phyloP scores from a whole-genome alignment of 2,888 invertebrate species.

The Nemapogon koenigi region DNA sequence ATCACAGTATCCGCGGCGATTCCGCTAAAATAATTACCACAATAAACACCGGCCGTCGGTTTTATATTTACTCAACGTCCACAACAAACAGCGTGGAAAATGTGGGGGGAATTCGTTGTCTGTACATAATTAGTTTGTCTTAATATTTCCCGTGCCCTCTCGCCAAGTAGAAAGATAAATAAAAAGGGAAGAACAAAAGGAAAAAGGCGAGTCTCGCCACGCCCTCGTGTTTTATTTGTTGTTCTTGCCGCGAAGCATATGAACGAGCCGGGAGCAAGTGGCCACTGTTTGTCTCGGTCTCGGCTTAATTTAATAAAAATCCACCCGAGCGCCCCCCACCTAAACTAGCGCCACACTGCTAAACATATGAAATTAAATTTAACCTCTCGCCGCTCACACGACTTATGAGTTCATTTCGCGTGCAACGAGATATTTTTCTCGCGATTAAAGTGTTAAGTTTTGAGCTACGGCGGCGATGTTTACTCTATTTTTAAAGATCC shows the following conservation, averaged over 20 bases:
- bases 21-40: slow-evolving; percentile 3
- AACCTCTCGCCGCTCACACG: slow-evolving; percentile 13
- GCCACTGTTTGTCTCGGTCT: slow-evolving; percentile 36
- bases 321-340: slow-evolving; percentile 13
- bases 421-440: no score
- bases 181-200: slow-evolving; percentile 3
- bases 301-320: slow-evolving; percentile 40
- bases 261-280: slow-evolving; percentile 26
- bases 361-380: slow-evolving; percentile 13
- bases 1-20: neutral
- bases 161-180: slow-evolving; percentile 9
- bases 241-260: slow-evolving; percentile 24
- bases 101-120: slow-evolving; percentile 7
- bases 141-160: slow-evolving; percentile 8
- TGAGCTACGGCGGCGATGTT: no score
- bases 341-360: neutral
- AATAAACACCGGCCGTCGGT: slow-evolving; percentile 2
- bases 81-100: slow-evolving; percentile 8
- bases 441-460: no score
- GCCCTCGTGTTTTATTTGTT: slow-evolving; percentile 29
- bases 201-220: neutral
- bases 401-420: slow-evolving; percentile 15
- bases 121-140: slow-evolving; percentile 9
- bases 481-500: no score
- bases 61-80: slow-evolving; percentile 6